phyloP scores from a whole-genome alignment of 2,888 invertebrate genomes.

The Heliconius ethilla region DNA sequence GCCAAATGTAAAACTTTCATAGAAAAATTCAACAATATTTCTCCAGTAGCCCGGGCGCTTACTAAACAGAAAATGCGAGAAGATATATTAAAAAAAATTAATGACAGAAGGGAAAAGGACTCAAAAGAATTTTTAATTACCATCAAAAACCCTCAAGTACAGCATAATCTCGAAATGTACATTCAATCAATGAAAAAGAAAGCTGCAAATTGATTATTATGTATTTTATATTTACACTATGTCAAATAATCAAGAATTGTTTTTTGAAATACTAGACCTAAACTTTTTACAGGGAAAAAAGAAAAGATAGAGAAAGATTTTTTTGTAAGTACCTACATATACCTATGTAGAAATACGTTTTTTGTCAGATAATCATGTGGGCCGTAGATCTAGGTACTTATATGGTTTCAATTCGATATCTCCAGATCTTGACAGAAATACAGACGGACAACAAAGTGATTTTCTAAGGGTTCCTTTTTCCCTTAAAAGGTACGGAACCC shows the following conservation, averaged over 20 bases:
- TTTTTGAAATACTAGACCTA: no score
- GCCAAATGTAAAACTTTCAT: constrained; percentile 86
- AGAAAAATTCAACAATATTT: constrained; percentile 84
- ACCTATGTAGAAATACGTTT: no score
- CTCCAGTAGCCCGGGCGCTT: constrained; percentile 81
- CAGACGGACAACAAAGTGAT: no score
- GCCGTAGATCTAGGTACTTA: no score
- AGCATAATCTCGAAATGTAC: constrained; percentile 87
- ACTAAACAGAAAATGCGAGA: constrained; percentile 82
- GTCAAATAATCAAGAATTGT: no score
- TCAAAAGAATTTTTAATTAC: constrained; percentile 83
- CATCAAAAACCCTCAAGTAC: constrained; percentile 84
- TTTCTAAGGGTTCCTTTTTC: no score
- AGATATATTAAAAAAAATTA: constrained; percentile 76
- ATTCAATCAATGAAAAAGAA: constrained; percentile 86
- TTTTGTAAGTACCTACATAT: no score
- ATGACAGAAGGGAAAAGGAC: constrained; percentile 84
- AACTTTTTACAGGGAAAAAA: background rate
- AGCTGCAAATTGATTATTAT: constrained; percentile 46
- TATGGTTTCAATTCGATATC: no score
- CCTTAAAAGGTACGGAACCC: background rate
- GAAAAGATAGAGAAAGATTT: background rate
- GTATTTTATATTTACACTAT: no score
- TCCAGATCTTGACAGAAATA: no score
- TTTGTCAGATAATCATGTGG: no score